A percentile compares a stretch with the other conserved stretches of the same genome.
These are phyloP conservation scores for Battus philenor DNA, from an alignment of 1,140 invertebrate species.

Conservation along the genomic window DNA sequence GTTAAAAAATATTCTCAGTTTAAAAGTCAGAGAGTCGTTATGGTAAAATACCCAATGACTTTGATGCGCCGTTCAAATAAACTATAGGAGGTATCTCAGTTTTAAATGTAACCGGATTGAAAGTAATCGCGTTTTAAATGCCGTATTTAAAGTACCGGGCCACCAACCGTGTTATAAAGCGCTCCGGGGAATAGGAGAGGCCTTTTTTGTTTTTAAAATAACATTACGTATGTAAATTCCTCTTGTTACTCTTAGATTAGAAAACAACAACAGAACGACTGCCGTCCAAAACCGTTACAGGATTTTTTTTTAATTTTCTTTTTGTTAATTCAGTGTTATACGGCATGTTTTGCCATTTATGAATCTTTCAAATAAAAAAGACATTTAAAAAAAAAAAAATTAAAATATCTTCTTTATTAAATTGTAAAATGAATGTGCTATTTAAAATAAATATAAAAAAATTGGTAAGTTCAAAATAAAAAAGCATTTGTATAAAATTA, in stretches of 20 bases:
- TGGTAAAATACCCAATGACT: constrained; percentile 40
- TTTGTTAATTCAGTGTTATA: too few species aligned
- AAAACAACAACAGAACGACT: constrained; percentile 3
- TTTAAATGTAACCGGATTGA: constrained; percentile 29
- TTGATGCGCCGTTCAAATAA: constrained; percentile 27
- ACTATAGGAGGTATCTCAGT: constrained; percentile 39
- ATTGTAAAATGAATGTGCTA: too few species aligned
- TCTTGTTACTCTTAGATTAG: constrained; percentile 1
- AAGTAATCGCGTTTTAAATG: constrained; percentile 17
- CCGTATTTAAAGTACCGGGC: constrained; percentile 13
- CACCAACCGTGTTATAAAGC: constrained; percentile 14
- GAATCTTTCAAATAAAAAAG: too few species aligned
- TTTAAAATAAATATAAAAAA: too few species aligned
- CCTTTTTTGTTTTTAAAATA: constrained; percentile 9
- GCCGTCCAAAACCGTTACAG: not conserved
- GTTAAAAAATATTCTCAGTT: constrained; percentile 15
- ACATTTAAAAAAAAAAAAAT: too few species aligned
- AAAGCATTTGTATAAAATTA: not conserved
- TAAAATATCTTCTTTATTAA: too few species aligned
- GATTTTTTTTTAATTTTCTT: too few species aligned
- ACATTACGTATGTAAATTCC: constrained; percentile 13
- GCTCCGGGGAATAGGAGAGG: constrained; percentile 3
- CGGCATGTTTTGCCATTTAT: too few species aligned
- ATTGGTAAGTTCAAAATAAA: too few species aligned
- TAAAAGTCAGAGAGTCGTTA: constrained; percentile 25